These are phyloP conservation scores for Bombus consobrinus DNA, from an alignment of 1,140 invertebrate genomes.

Conservation along the genomic window DNA sequence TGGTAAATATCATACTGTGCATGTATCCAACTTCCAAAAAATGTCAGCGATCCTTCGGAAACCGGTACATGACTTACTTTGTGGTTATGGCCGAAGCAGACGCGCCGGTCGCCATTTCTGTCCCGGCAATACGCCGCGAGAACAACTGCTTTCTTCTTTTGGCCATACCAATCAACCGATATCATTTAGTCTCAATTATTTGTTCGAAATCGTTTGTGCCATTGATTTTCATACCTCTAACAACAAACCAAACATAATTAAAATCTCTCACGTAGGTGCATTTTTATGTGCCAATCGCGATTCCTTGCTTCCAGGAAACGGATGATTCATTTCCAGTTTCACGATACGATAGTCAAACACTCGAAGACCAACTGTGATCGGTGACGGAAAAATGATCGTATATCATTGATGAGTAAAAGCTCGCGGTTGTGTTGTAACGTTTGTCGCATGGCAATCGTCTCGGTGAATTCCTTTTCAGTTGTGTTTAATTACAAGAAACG, in stretches of 20 bases:
- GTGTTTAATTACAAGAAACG: conserved; percentile 17
- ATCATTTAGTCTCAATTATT: not conserved
- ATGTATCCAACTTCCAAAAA: conserved; percentile 18
- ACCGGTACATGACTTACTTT: conserved; percentile 53
- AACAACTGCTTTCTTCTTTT: conserved; percentile 43
- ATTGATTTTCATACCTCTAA: conserved; percentile 2
- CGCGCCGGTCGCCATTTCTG: conserved; percentile 81
- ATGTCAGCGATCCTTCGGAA: conserved; percentile 33
- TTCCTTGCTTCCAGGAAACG: conserved; percentile 63
- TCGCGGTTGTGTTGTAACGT: conserved; percentile 14
- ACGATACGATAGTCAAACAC: conserved; percentile 40
- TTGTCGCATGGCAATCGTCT: conserved; percentile 26
- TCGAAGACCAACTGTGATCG: conserved; percentile 43
- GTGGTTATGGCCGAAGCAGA: conserved; percentile 71
- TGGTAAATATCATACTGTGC: conserved; percentile 63
- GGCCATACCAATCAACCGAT: conserved; percentile 10
- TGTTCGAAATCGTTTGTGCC: not conserved
- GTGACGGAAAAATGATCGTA: conserved; percentile 38
- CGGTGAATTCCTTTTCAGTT: conserved; percentile 12
- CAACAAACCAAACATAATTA: not conserved
- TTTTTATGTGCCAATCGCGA: conserved; percentile 40
- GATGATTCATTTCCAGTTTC: conserved; percentile 66
- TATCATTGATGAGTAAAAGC: conserved; percentile 9
- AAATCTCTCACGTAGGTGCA: conserved; percentile 1
- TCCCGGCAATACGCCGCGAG: conserved; percentile 68